Percentiles rank a stretch among this genome's conserved stretches.
These are phyloP conservation scores for Erpornis zantholeuca DNA, from an alignment of 2,113 vertebrate species.

Conservation along the genomic window DNA sequence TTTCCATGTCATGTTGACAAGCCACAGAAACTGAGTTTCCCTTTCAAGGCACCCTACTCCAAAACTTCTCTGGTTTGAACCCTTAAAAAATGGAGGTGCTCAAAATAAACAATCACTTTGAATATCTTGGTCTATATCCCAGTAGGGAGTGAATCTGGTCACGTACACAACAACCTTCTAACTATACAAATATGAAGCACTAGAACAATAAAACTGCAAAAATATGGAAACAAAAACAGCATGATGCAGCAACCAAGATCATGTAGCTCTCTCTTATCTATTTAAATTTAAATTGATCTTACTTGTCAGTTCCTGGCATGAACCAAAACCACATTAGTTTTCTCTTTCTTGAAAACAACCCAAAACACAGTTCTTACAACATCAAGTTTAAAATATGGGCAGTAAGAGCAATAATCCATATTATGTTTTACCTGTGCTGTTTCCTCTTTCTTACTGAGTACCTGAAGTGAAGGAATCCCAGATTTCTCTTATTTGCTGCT, in stretches of 20 bases:
- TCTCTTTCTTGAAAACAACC: neutral
- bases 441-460: neutral
- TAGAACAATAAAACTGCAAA: neutral
- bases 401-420: neutral
- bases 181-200: neutral
- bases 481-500: neutral
- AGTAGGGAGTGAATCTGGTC: neutral
- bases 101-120: conserved; percentile 1
- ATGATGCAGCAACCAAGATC: neutral
- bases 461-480: neutral
- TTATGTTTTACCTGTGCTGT: neutral
- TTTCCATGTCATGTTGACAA: neutral
- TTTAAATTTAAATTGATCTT: neutral
- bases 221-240: neutral
- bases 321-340: neutral
- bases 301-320: neutral
- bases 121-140: neutral
- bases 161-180: neutral
- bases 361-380: neutral
- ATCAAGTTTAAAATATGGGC: neutral
- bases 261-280: neutral
- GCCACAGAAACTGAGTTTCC: neutral
- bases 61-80: neutral
- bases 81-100: neutral
- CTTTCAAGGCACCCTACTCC: neutral